Evolutionary conservation across 2,888 invertebrate genomes (phyloP), one percentile per base, ranked within the genome.

Genomic region (Agrotis exclamationis): DNA sequence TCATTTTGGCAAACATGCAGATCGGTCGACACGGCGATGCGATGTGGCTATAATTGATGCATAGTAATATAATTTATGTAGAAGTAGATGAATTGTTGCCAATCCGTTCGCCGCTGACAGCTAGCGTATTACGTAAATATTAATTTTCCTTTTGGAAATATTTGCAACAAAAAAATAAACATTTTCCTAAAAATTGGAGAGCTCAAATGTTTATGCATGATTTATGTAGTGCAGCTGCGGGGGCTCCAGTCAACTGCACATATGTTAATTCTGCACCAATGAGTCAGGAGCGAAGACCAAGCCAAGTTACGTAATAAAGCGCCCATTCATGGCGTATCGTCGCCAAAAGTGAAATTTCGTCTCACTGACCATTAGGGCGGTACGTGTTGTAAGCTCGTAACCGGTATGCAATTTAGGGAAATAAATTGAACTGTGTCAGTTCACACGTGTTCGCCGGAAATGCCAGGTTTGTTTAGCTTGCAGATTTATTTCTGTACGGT

Each of bases 401-500:
- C 47, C 58, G 76, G 63, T 60, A 56, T 78, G 80, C 62, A 80
- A 76, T 76, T 86, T 88, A 84, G 80, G 88, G 84, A 84, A 82
- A 88, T 84, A 88, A 88, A 68, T 91, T 92, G 85, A 90, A 94
- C 93, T 94, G 91, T 93, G 94, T 92, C 93, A 93, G 90, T 85
- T 83, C 86, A 87, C 89, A 92, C 90, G 90, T 92, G 92, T 86
- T 88, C 92, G 91, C 91, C 95, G 95, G 96, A 95, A 95, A 95
- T 93, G 90, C 93, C 92, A 84, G 91, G 90, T 93, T 94, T 95
- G 94, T 96, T 95, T 95, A 93, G 93, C 85, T 93, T 95, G 94
- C 94, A 91, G 87, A 94, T 93, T 95, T 96, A 96, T 96, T 96
- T 96, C 89, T 90, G 93, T 84, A 85, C 91, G 88, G 91, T 95